A percentile compares a stretch with the other conserved stretches of the same genome.
Conservation (phyloP, 1,140 invertebrate species). For the Nixonia krombeini region DNA sequence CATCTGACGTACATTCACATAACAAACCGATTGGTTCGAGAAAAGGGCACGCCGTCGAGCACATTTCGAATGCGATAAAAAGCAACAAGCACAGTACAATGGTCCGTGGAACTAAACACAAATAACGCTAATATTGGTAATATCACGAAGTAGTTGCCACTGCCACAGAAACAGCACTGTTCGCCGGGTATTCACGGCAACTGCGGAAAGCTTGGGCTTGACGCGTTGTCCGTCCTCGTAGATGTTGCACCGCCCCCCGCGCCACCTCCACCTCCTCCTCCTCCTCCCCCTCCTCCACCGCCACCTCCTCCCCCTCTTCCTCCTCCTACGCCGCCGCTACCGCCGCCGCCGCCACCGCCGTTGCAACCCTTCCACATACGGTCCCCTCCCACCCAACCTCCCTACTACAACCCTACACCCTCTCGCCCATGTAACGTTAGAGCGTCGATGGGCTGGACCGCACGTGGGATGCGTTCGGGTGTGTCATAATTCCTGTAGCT, state of each 20-base stretch:
- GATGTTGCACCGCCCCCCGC: conserved; percentile 58
- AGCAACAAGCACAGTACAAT: conserved; percentile 2
- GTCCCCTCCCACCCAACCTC: too few species aligned
- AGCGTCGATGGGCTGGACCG: too few species aligned
- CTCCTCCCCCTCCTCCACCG: conserved; percentile 1
- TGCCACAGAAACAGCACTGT: conserved; percentile 71
- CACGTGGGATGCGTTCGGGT: conserved; percentile 22
- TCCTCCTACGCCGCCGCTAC: too few species aligned
- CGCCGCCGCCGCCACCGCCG: too few species aligned
- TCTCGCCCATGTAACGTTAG: too few species aligned
- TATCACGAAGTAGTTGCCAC: conserved; percentile 65
- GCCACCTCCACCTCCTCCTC: conserved; percentile 14
- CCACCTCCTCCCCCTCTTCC: neutral
- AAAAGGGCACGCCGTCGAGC: too few species aligned
- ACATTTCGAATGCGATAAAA: neutral
- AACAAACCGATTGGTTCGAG: too few species aligned
- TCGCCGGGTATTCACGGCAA: conserved; percentile 60
- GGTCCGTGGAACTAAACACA: conserved; percentile 23
- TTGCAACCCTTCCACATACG: too few species aligned
- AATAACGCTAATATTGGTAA: conserved; percentile 40
- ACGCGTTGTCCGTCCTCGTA: conserved; percentile 38
- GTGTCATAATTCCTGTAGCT: conserved; percentile 8
- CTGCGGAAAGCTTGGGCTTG: conserved; percentile 43
- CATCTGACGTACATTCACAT: too few species aligned
- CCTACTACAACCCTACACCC: too few species aligned